phyloP scores from a whole-genome alignment of 2,797 vertebrate species.

The Gorsachius magnificus region DNA sequence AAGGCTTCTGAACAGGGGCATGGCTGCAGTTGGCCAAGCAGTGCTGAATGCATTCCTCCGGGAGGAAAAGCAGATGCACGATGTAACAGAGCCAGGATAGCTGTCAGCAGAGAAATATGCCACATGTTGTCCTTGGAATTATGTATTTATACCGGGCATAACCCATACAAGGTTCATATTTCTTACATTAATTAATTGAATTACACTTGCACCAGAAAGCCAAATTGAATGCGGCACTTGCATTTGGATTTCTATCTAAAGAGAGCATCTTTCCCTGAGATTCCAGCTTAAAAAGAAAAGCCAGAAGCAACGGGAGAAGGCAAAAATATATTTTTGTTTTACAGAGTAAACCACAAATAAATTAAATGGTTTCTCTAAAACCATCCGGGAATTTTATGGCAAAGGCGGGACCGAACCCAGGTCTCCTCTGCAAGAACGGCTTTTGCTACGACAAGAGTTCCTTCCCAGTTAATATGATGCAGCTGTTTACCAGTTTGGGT shows the following conservation, averaged over 20 bases:
- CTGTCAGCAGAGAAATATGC: constrained; percentile 7
- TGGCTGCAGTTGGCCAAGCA: neutral
- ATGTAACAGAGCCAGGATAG: neutral
- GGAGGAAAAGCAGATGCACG: constrained; percentile 27
- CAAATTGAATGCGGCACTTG: constrained; percentile 23
- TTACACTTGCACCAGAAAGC: constrained; percentile 17
- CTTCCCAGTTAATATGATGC: neutral
- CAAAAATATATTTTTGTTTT: neutral
- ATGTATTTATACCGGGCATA: neutral
- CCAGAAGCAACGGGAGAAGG: neutral
- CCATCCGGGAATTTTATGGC: neutral
- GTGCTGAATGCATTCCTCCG: neutral
- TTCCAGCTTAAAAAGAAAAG: constrained; percentile 3
- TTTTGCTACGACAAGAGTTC: neutral
- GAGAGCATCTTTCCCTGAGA: neutral
- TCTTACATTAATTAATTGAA: constrained; percentile 45
- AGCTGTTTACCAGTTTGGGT: neutral
- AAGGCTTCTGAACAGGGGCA: neutral
- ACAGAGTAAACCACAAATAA: neutral
- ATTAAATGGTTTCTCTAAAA: neutral
- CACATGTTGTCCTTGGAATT: neutral
- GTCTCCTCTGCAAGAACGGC: neutral
- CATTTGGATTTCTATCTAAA: neutral
- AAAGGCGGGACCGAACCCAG: neutral
- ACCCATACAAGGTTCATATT: constrained; percentile 2